Conservation (phyloP, 2,113 vertebrate genomes). For the Progne subis region DNA sequence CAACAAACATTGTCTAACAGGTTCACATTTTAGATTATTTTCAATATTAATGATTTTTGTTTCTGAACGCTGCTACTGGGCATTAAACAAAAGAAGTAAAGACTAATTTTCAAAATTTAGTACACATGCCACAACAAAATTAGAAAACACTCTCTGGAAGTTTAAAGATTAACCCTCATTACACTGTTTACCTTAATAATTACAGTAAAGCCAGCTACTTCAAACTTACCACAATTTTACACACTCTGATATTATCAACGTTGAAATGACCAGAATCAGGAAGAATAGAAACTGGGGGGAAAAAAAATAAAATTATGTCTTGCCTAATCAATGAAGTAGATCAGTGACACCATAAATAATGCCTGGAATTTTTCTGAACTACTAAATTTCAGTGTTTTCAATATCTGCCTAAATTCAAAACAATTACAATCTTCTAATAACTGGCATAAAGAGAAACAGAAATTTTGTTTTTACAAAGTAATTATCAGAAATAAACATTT, state of each 20-base stretch:
- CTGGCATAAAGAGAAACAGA: not conserved
- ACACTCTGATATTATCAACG: constrained; percentile 95
- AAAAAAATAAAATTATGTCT: not conserved
- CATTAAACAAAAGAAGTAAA: not conserved
- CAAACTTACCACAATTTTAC: constrained; percentile 94
- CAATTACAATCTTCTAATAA: not conserved
- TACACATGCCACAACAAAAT: not conserved
- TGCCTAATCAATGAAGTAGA: not conserved
- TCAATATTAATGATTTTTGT: not conserved
- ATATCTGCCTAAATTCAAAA: not conserved
- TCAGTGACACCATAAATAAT: not conserved
- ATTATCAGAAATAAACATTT: not conserved
- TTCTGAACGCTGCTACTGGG: not conserved
- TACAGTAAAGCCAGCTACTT: not conserved
- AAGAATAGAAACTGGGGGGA: constrained; percentile 86
- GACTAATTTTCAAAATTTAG: not conserved
- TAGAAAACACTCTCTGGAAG: not conserved
- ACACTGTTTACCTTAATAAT: not conserved
- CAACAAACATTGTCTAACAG: not conserved
- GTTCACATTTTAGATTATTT: not conserved
- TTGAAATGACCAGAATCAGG: constrained; percentile 93
- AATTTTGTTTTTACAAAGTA: not conserved
- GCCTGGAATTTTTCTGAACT: not conserved
- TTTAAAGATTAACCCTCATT: not conserved
- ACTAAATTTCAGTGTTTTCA: not conserved